Evolutionary conservation across 2,113 vertebrate species (phyloP).

Genomic region (Empidonax alnorum): DNA sequence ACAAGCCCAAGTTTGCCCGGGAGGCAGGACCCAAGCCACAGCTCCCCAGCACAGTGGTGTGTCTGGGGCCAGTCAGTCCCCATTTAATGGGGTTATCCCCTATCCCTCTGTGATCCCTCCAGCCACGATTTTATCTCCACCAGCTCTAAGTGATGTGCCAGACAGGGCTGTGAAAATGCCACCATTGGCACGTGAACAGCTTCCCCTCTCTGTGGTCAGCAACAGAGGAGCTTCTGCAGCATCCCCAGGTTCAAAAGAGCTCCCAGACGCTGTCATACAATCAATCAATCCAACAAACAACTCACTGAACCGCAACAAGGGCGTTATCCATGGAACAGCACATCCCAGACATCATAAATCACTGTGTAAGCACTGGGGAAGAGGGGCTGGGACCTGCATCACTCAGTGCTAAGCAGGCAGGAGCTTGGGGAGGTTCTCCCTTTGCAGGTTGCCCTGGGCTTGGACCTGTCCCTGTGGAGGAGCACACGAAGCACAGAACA

Average conservation of each 20-base stretch:
- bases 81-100: not conserved
- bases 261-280: not conserved
- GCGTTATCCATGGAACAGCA: not conserved
- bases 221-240: not conserved
- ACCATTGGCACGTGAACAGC: accelerated
- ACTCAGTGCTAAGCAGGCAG: not conserved
- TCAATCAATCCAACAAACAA: not conserved
- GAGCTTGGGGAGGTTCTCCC: not conserved
- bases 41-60: not conserved
- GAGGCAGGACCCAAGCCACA: not conserved
- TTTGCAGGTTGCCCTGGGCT: not conserved
- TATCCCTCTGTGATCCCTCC: not conserved
- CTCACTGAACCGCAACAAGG: not conserved
- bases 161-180: not conserved
- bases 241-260: not conserved
- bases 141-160: not conserved
- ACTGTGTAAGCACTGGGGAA: not conserved
- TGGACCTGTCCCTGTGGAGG: not conserved
- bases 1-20: not conserved
- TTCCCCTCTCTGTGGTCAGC: not conserved
- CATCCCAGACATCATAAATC: not conserved
- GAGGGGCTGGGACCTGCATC: not conserved
- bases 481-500: not conserved
- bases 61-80: not conserved
- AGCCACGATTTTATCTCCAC: not conserved